phyloP scores from a whole-genome alignment of 2,888 invertebrate species.

The Sialis lutaria region DNA sequence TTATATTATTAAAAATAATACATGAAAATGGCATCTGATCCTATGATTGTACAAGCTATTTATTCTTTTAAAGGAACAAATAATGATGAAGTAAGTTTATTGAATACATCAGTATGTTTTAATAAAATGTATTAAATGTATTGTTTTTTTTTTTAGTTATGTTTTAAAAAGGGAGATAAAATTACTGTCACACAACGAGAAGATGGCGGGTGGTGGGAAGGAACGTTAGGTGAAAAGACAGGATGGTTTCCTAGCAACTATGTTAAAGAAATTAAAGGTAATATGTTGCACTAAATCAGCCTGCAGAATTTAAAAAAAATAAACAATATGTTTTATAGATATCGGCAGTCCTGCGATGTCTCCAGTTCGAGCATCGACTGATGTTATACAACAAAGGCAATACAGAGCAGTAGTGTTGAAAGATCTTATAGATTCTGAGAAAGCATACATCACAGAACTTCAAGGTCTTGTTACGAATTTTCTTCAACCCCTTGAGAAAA shows the following conservation, averaged over 20 bases:
- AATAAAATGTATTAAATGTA: neutral
- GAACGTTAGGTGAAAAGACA: conserved; percentile 83
- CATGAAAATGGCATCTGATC: conserved; percentile 34
- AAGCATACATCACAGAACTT: conserved; percentile 77
- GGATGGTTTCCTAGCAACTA: conserved; percentile 99
- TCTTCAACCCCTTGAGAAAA: conserved; percentile 69
- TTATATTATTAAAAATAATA: neutral
- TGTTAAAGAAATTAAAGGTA: conserved; percentile 73
- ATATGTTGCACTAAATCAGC: conserved; percentile 11
- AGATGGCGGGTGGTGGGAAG: conserved; percentile 99
- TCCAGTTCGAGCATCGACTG: conserved; percentile 45
- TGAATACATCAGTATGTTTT: neutral
- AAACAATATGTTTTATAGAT: conserved; percentile 21
- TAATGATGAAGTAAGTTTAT: conserved; percentile 70
- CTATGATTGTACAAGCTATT: conserved; percentile 69
- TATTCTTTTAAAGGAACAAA: conserved; percentile 91
- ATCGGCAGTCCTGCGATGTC: conserved; percentile 39
- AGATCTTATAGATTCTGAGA: conserved; percentile 85
- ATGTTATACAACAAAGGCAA: conserved; percentile 45
- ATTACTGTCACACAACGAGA: conserved; percentile 91
- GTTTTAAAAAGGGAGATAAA: conserved; percentile 89
- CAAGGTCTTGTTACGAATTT: conserved; percentile 72
- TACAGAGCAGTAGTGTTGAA: conserved; percentile 74
- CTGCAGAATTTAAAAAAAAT: neutral
- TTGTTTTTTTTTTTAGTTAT: conserved; percentile 39